Evolutionary conservation across 2,113 vertebrate species (phyloP), one percentile per base, ranked within the genome.

Genomic region (Alethe castanea): DNA sequence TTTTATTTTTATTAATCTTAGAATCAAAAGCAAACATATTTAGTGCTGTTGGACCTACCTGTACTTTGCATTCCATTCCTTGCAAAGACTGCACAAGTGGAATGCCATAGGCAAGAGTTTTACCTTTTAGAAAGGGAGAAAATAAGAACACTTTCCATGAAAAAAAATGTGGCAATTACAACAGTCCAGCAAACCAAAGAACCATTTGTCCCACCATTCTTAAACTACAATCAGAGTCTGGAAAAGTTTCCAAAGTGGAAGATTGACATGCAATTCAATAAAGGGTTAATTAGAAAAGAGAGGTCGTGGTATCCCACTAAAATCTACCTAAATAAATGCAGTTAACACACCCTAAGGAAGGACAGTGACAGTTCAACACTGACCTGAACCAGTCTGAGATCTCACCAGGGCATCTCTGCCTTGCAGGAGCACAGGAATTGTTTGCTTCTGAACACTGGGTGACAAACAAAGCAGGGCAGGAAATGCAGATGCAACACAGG

Each of bases 381-480:
- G 87, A 99, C 99, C 99, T 98, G 99, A 99, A 36, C 99, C 99
- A 0, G 99, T 99, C 97, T 99, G 99, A 45, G 99, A 99, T 28
- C 98, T 98, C 57, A 99, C 98, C 6, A 99, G 97, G 8, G 98
- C 99, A 70, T 99, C 99, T 94, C 91, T 98, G 66, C 99, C 99
- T 17, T 97, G 97, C 83, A 99, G 96, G 6, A 99, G 97, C 20
- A 92, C 97, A 2, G 99, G 99, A 74, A 99, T 98, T 0, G 98
- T 98, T 94, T 98, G 95, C 81, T 99, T 98, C 98, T 99, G 99
- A 64, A 99, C 98, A 33, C 99, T 99, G 71, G 1, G 7, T 25
- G 62, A 19, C 70, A 80, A 50, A 92, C 23, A 90, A 42, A 96
- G 88, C 85, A 77, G 88, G 42, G 71, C 5, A 94, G 53, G 61